Conservation (phyloP, 2,113 vertebrate species). For the Gobius niger region DNA sequence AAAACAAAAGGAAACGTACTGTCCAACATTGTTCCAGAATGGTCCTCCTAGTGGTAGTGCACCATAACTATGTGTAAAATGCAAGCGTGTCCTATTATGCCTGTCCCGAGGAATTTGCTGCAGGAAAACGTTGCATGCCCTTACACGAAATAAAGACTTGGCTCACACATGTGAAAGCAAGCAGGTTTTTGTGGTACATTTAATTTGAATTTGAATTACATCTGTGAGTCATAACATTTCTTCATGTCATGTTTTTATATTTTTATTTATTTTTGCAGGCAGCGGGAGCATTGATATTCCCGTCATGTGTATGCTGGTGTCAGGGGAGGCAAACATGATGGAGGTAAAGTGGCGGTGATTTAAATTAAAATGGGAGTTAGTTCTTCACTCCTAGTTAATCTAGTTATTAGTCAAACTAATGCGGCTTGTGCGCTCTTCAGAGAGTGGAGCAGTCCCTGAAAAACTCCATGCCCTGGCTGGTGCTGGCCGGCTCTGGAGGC, state of each 20-base stretch:
- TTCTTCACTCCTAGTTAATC: no score
- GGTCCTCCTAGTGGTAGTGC: background rate
- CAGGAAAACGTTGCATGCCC: slow-evolving; percentile 19
- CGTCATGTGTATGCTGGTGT: slow-evolving; percentile 85
- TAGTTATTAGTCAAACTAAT: background rate
- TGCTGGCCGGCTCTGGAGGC: slow-evolving; percentile 85
- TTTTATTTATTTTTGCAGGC: slow-evolving; percentile 60
- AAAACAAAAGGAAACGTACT: background rate
- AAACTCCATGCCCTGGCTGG: slow-evolving; percentile 82
- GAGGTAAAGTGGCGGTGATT: slow-evolving; percentile 69
- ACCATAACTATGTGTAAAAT: background rate
- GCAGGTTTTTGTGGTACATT: slow-evolving; percentile 7
- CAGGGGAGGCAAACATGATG: slow-evolving; percentile 79
- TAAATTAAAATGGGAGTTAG: background rate
- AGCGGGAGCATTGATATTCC: slow-evolving; percentile 88
- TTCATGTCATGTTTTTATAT: background rate
- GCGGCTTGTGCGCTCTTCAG: slow-evolving; percentile 49
- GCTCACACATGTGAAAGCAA: slow-evolving; percentile 37
- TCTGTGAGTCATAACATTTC: background rate
- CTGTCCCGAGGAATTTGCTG: slow-evolving; percentile 8
- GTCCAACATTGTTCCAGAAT: background rate
- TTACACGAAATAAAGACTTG: slow-evolving; percentile 7
- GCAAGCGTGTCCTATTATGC: background rate
- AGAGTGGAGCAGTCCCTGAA: slow-evolving; percentile 80
- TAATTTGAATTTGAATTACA: background rate